Percentiles rank a stretch among this genome's conserved stretches.
Evolutionary conservation across 2,888 invertebrate genomes (phyloP).

Genomic region (Gryllus longicercus): DNA sequence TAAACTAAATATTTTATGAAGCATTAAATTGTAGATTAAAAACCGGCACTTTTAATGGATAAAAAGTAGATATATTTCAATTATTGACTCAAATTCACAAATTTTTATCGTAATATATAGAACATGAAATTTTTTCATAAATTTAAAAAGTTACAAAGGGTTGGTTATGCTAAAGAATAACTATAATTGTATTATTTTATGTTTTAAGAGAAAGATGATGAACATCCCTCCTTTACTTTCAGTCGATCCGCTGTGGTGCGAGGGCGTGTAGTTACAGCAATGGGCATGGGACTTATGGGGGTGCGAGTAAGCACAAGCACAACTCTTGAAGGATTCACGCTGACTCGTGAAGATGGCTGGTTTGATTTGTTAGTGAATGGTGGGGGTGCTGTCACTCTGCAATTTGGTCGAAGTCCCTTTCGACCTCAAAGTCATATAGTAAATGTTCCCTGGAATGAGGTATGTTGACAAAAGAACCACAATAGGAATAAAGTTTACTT

Average conservation of each 20-base stretch:
- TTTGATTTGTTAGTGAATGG: conserved; percentile 99
- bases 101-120: too few relatives aligned
- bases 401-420: conserved; percentile 90
- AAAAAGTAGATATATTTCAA: too few relatives aligned
- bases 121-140: too few relatives aligned
- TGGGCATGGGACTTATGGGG: conserved; percentile 91
- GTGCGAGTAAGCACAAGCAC: conserved; percentile 92
- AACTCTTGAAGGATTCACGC: conserved; percentile 92
- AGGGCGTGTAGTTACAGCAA: conserved; percentile 86
- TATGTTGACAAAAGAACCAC: conserved; percentile 43
- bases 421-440: conserved; percentile 83
- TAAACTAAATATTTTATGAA: too few relatives aligned
- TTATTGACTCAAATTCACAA: too few relatives aligned
- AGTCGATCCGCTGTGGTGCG: conserved; percentile 97
- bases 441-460: conserved; percentile 95
- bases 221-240: conserved; percentile 38
- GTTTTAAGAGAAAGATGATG: conserved; percentile 36
- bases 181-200: conserved; percentile 30
- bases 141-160: not conserved
- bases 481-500: not conserved
- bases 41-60: too few relatives aligned
- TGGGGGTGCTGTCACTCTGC: conserved; percentile 93
- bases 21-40: too few relatives aligned
- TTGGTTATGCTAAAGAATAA: not conserved
- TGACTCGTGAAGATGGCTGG: conserved; percentile 89